Base-by-base conservation (phyloP, 2,113 vertebrate genomes). In the Tachysurus fulvidraco region DNA sequence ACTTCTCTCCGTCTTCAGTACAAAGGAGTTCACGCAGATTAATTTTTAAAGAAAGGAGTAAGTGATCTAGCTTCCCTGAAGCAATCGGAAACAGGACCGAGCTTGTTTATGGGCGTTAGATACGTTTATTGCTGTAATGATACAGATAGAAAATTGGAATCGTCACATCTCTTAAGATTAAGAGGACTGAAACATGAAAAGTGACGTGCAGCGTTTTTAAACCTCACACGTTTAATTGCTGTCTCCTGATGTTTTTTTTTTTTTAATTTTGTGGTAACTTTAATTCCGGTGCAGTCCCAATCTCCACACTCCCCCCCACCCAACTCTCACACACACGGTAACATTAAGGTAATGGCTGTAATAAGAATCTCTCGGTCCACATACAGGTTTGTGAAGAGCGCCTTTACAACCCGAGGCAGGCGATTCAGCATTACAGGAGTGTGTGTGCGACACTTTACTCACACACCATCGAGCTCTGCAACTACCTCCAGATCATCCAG, bases 341-440 rank as follows among this genome's bases (percentile, higher is more conserved):
- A 16, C 44, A 4, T n/a, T 50, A 76, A 13, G 1, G 13, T 17
- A 79, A 41, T 8, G 1, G 25, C 17, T 83, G 52, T 8, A 41
- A 65, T 23, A 44, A 52, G 17, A 4, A 1, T 36, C 21, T 2
- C 14, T 46, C 78, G 0, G 10, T 64, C 19, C 5, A 76, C 21
- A 55, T 64, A 11, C 82, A 96, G 95, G 88, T 90, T 21, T 96
- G 95, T 50, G 89, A 92, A 44, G 88, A 93, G 44, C 93, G 91
- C 28, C 88, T 94, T 44, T 90, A 91, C 6, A 86, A 64, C 25
- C 91, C 92, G n/a, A 91, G 85, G 46, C 93, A 94, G 83, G 94
- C 94, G 55, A 65, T 80, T 12, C 90, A 82, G 25, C 90, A 94
- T 83, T 96, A 95, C 78, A 91, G 86, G 89, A 88, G 74, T 0